Conservation (phyloP, 2,797 vertebrate species). For the Girardinus metallicus region DNA sequence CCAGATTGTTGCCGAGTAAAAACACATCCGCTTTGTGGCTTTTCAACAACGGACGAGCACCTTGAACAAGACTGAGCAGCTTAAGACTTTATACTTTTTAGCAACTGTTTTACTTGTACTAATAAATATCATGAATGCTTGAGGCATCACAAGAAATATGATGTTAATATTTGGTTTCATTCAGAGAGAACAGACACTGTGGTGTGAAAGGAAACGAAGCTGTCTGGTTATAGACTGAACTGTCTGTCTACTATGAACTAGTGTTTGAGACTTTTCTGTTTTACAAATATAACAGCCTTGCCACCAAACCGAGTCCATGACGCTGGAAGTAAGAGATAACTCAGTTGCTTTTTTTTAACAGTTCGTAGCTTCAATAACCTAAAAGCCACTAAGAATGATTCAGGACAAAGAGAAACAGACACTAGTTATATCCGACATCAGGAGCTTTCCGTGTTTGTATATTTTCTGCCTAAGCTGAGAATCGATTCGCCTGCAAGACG, state of each 20-base stretch:
- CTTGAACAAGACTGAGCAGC: conserved; percentile 49
- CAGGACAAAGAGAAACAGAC: neutral
- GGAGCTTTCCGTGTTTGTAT: neutral
- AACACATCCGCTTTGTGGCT: conserved; percentile 18
- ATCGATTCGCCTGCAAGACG: neutral
- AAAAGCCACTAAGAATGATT: neutral
- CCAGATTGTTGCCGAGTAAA: neutral
- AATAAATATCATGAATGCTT: conserved; percentile 43
- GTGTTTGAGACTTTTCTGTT: conserved; percentile 33
- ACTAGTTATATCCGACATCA: neutral
- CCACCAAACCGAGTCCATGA: neutral
- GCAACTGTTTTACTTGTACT: conserved; percentile 51
- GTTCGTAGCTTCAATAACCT: conserved; percentile 35
- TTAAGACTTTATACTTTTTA: conserved; percentile 51
- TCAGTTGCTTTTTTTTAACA: neutral
- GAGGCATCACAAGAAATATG: conserved; percentile 57
- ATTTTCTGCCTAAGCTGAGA: conserved; percentile 9
- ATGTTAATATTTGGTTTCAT: conserved; percentile 35
- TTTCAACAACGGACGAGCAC: conserved; percentile 35
- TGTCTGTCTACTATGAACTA: conserved; percentile 11
- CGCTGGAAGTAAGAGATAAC: conserved; percentile 3
- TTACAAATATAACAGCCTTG: conserved; percentile 20
- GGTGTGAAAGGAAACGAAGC: conserved; percentile 10
- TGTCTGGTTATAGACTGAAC: conserved; percentile 15
- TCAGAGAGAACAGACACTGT: conserved; percentile 20